These are phyloP conservation scores for Zosterops pallidus DNA, from an alignment of 2,113 vertebrate species.

Conservation along the genomic window DNA sequence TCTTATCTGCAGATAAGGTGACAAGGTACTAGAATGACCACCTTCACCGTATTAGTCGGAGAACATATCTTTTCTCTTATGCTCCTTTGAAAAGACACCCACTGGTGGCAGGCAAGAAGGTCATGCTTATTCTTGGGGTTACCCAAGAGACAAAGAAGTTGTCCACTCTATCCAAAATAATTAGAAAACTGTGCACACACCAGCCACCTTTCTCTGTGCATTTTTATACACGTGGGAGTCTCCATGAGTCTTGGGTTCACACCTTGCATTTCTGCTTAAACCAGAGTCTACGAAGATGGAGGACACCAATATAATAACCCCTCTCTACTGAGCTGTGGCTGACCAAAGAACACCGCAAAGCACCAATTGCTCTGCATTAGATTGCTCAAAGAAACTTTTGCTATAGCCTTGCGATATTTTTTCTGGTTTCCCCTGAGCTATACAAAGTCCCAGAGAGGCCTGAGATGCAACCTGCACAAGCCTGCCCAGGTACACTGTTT, in stretches of 20 bases:
- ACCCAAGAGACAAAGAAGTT: background rate
- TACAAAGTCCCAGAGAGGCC: background rate
- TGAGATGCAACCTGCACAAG: background rate
- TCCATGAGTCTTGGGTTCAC: background rate
- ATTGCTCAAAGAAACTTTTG: background rate
- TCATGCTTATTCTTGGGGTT: background rate
- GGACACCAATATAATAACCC: background rate
- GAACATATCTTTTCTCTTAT: rapidly evolving
- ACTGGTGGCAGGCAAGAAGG: background rate
- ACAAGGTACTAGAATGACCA: background rate
- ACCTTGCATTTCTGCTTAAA: background rate
- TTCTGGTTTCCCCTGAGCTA: background rate
- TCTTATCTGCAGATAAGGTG: background rate
- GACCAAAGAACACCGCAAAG: background rate
- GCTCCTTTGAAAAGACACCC: background rate
- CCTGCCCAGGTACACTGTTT: rapidly evolving
- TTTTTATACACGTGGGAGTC: background rate
- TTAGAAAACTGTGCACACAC: background rate
- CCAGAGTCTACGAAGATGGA: background rate
- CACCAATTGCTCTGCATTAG: background rate
- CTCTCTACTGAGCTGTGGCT: background rate
- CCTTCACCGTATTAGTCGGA: background rate
- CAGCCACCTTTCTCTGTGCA: background rate
- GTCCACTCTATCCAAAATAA: background rate
- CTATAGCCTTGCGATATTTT: background rate